Percentiles rank a stretch among this genome's conserved stretches.
These are phyloP conservation scores for Felis chaus DNA, from an alignment of 2,113 vertebrate species.

Conservation along the genomic window DNA sequence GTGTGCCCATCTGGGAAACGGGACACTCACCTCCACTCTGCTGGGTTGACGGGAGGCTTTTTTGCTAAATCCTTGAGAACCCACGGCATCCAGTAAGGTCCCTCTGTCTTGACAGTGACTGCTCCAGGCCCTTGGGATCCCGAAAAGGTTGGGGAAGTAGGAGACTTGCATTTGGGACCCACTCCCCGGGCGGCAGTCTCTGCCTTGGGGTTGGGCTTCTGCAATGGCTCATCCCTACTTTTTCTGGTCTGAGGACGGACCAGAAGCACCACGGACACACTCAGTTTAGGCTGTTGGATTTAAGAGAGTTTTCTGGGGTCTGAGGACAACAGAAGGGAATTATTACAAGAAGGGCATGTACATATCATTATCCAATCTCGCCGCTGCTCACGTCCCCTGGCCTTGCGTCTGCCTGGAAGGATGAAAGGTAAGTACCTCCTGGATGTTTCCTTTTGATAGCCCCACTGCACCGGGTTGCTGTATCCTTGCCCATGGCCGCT, in stretches of 20 bases:
- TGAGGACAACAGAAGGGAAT: background rate
- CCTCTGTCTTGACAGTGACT: background rate
- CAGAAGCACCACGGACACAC: background rate
- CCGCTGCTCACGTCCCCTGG: background rate
- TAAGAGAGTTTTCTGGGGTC: background rate
- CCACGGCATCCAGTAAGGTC: background rate
- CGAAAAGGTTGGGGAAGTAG: background rate
- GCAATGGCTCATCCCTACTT: background rate
- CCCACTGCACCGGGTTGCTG: background rate
- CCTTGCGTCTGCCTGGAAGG: background rate
- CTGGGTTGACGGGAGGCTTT: background rate
- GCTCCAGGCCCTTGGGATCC: background rate
- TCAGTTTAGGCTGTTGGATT: background rate
- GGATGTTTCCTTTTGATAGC: rapidly evolving
- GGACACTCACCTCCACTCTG: background rate
- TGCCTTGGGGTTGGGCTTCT: background rate
- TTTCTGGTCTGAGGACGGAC: background rate
- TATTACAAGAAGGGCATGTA: background rate
- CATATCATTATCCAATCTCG: too few species aligned
- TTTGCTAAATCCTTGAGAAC: background rate
- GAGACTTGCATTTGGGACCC: background rate
- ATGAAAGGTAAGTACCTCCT: rapidly evolving
- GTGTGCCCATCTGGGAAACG: background rate
- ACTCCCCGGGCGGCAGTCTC: background rate
- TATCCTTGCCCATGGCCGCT: background rate